Evolutionary conservation across 2,888 invertebrate genomes (phyloP).

Genomic region (Dimorphilus gyrociliatus): DNA sequence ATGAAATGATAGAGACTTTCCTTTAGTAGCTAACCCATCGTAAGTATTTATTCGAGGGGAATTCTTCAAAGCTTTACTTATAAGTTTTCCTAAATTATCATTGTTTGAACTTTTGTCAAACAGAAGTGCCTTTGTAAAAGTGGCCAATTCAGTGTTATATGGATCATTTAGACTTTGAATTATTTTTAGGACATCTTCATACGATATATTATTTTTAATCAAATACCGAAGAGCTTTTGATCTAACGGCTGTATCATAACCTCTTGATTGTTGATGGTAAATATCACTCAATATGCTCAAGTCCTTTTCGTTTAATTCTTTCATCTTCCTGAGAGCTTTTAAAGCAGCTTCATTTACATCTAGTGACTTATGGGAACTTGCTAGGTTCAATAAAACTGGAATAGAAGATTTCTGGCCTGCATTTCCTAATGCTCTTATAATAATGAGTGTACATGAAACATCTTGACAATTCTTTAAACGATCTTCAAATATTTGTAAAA

Average conservation of each 20-base stretch:
- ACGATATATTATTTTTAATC: constrained; percentile 45
- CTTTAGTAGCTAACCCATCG: constrained; percentile 50
- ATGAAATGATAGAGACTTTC: constrained; percentile 55
- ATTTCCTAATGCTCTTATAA: constrained; percentile 54
- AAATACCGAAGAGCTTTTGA: constrained; percentile 55
- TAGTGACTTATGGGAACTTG: constrained; percentile 41
- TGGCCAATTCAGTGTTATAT: constrained; percentile 29
- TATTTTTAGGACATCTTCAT: constrained; percentile 47
- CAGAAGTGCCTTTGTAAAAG: constrained; percentile 20
- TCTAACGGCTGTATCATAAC: constrained; percentile 53
- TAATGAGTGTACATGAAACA: constrained; percentile 46
- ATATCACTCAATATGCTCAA: constrained; percentile 27
- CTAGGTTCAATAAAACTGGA: constrained; percentile 45
- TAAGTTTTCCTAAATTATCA: no score
- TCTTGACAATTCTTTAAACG: constrained; percentile 43
- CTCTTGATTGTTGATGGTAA: constrained; percentile 34
- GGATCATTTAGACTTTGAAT: constrained; percentile 37
- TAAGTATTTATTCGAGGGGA: constrained; percentile 51
- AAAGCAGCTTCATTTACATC: constrained; percentile 49
- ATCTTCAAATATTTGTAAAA: constrained; percentile 24
- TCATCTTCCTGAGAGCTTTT: constrained; percentile 45
- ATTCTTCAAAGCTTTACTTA: constrained; percentile 27
- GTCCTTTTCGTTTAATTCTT: constrained; percentile 15
- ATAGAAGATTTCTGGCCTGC: constrained; percentile 47
- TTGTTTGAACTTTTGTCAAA: no score